Percentiles rank a stretch among this genome's conserved stretches.
These are phyloP conservation scores for Antitype chi DNA, from an alignment of 2,888 invertebrate species.

Conservation along the genomic window DNA sequence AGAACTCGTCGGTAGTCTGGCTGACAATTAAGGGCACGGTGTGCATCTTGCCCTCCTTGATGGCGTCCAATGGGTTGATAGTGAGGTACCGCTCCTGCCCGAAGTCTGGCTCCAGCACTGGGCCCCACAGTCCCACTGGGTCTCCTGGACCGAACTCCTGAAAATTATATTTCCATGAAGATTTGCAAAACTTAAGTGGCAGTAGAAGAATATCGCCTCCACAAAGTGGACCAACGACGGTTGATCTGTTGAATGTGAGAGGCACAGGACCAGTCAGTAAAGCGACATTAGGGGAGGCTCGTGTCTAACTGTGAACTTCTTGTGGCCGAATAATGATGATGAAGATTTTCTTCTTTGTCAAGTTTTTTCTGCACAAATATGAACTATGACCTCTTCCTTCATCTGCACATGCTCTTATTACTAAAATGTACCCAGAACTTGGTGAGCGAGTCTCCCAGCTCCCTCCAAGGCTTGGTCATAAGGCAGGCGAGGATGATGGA, in stretches of 20 bases:
- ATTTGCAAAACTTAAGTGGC: neutral
- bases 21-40: constrained; percentile 92
- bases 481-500: constrained; percentile 91
- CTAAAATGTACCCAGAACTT: constrained; percentile 84
- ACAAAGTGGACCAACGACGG: neutral
- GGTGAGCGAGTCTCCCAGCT: constrained; percentile 86
- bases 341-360: neutral
- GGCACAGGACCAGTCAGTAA: neutral
- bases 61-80: constrained; percentile 91
- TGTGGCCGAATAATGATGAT: neutral
- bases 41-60: constrained; percentile 90
- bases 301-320: neutral
- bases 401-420: neutral
- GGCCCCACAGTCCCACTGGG: constrained; percentile 91
- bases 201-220: neutral
- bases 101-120: constrained; percentile 92
- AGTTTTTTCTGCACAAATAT: neutral
- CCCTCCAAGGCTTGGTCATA: constrained; percentile 86
- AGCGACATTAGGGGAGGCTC: neutral
- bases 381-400: neutral
- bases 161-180: neutral
- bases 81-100: constrained; percentile 92
- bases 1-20: constrained; percentile 92
- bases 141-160: constrained; percentile 89
- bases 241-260: neutral